Conservation (phyloP, 2,113 vertebrate species). For the Ciconia stormi region DNA sequence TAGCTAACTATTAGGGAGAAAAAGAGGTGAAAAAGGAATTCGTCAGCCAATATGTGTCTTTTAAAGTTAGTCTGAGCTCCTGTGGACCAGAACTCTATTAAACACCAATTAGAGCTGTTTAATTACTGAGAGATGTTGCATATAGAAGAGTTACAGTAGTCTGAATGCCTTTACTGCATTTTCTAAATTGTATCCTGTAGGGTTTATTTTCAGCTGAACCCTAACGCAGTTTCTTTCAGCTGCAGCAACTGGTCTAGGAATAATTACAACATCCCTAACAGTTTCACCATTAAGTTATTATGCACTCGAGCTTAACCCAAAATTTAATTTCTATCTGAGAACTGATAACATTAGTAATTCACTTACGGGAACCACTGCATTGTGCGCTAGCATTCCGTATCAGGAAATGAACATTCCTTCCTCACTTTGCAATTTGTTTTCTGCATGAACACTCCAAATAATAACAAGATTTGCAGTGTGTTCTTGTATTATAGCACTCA, state of each 20-base stretch:
- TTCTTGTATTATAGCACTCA: not conserved
- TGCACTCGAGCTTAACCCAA: not conserved
- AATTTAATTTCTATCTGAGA: constrained; percentile 30
- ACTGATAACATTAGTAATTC: not conserved
- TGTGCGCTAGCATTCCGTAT: not conserved
- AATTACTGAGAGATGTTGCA: not conserved
- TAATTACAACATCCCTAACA: not conserved
- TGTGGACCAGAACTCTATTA: not conserved
- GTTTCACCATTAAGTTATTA: not conserved
- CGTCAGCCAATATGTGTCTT: not conserved
- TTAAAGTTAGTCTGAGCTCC: not conserved
- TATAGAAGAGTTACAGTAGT: not conserved
- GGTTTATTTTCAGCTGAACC: not conserved
- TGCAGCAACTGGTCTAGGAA: not conserved
- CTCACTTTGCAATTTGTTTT: constrained; percentile 6
- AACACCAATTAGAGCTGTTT: not conserved
- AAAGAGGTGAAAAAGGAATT: not conserved
- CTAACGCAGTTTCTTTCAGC: not conserved
- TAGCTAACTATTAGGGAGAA: not conserved
- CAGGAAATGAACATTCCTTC: not conserved
- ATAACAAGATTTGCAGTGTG: not conserved
- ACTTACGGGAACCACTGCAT: not conserved
- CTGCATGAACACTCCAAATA: constrained; percentile 21
- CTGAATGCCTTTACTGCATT: not conserved
- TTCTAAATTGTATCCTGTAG: not conserved